Percentiles rank a stretch among this genome's conserved stretches.
These are phyloP conservation scores for Spheniscus mendiculus DNA, from an alignment of 2,113 vertebrate species.

Conservation along the genomic window DNA sequence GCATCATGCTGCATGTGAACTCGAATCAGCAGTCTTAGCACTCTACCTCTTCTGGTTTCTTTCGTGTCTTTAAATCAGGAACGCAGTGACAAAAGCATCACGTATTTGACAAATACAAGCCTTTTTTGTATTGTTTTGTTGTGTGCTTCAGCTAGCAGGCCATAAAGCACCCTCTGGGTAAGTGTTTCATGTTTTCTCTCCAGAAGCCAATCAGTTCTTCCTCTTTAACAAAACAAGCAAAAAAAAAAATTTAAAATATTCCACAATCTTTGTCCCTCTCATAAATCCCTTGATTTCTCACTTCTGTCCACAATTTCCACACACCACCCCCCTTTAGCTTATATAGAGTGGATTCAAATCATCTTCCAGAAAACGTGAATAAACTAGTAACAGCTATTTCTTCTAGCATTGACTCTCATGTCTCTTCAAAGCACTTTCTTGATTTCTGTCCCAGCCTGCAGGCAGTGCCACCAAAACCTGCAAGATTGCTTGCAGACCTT, in stretches of 20 bases:
- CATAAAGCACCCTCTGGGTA: background rate
- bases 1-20: background rate
- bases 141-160: background rate
- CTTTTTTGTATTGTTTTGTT: background rate
- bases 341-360: background rate
- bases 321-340: background rate
- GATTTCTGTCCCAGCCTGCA: background rate
- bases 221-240: background rate
- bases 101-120: background rate
- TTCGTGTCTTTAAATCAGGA: background rate
- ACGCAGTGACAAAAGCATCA: background rate
- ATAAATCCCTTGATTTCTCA: background rate
- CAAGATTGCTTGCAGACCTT: background rate
- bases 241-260: background rate
- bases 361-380: background rate
- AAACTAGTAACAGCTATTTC: background rate
- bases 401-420: rapidly evolving
- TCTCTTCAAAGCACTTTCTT: background rate
- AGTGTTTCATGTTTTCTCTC: background rate
- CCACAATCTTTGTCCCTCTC: background rate
- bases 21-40: background rate
- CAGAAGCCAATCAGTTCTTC: background rate
- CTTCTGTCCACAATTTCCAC: background rate
- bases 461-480: background rate
- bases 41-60: background rate